phyloP scores from a whole-genome alignment of 1,140 invertebrate species.

The Zaprionus ornatus region DNA sequence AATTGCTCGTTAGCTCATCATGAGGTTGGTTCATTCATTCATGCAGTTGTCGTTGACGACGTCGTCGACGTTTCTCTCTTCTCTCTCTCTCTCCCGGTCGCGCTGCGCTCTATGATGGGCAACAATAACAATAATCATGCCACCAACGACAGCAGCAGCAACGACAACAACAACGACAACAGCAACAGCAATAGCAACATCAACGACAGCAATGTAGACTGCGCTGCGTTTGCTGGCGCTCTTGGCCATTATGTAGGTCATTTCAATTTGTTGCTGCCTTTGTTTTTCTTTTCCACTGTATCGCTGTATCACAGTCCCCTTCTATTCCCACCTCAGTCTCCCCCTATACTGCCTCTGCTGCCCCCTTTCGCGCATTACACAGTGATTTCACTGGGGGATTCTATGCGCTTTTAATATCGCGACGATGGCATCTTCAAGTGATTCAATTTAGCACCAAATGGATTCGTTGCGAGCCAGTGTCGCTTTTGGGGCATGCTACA shows the following conservation, averaged over 20 bases:
- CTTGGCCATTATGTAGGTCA: constrained; percentile 55
- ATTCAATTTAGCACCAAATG: constrained; percentile 80
- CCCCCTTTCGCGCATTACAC: constrained; percentile 5
- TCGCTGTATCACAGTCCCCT: constrained; percentile 5
- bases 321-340: neutral
- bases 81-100: constrained; percentile 8
- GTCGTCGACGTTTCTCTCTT: constrained; percentile 21
- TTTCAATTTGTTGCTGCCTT: constrained; percentile 49
- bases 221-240: constrained; percentile 41
- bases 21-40: constrained; percentile 66
- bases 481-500: constrained; percentile 41
- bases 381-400: constrained; percentile 64
- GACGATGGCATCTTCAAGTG: constrained; percentile 73
- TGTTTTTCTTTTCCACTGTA: constrained; percentile 22
- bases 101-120: constrained; percentile 55
- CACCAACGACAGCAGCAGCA: constrained; percentile 24
- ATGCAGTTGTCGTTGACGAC: constrained; percentile 45
- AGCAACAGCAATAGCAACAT: constrained; percentile 23
- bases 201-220: constrained; percentile 16
- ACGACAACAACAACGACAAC: constrained; percentile 5
- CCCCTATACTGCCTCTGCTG: constrained; percentile 1
- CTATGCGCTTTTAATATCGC: constrained; percentile 78
- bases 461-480: constrained; percentile 46
- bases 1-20: constrained; percentile 79
- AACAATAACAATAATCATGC: constrained; percentile 71